Conservation (phyloP, 2,113 vertebrate species). For the Rhipidura dahli region DNA sequence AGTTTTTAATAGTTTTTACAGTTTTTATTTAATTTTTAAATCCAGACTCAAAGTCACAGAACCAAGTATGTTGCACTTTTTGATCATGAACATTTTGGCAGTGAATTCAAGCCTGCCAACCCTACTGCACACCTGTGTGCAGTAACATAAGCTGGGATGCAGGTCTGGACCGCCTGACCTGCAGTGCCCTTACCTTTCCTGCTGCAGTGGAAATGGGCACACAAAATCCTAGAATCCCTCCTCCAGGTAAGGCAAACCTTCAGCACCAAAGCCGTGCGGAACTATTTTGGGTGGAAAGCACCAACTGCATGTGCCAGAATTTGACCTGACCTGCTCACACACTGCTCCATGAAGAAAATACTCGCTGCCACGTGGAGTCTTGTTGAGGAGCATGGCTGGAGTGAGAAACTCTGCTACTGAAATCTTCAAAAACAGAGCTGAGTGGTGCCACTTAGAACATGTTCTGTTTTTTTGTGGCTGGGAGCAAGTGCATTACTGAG, state of each 20-base stretch:
- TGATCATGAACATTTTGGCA: not conserved
- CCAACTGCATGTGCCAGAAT: accelerated
- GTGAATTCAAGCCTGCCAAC: not conserved
- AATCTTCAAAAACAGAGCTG: not conserved
- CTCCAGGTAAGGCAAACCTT: not conserved
- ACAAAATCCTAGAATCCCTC: not conserved
- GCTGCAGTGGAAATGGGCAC: not conserved
- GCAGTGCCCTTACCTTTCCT: not conserved
- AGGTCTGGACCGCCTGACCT: not conserved
- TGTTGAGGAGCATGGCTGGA: not conserved
- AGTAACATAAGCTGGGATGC: not conserved
- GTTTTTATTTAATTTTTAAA: not conserved
- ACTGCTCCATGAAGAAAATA: not conserved
- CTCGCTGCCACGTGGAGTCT: not conserved
- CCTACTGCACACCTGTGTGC: too few species aligned
- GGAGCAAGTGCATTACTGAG: not conserved
- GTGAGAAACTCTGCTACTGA: not conserved
- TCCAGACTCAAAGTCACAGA: not conserved
- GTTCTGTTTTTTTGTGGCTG: accelerated
- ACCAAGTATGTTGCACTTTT: not conserved
- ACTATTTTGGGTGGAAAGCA: not conserved
- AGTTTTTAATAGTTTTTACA: too few species aligned
- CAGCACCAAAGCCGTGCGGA: not conserved
- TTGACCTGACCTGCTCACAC: not conserved
- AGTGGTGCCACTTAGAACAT: accelerated